Evolutionary conservation across 1,140 invertebrate genomes (phyloP).

Genomic region (Orius laevigatus): DNA sequence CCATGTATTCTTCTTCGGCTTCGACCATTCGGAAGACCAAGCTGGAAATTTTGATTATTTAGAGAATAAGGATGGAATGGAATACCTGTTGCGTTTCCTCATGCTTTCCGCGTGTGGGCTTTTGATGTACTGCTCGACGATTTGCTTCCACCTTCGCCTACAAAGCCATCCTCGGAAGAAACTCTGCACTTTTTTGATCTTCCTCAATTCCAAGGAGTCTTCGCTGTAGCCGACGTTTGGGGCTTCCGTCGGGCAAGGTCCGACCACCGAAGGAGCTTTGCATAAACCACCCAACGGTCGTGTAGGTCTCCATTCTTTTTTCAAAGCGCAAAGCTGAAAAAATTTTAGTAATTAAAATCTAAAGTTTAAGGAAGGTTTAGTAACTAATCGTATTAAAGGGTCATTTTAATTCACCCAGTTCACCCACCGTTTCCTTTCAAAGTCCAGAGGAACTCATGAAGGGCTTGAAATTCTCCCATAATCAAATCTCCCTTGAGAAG

Average conservation of each 20-base stretch:
- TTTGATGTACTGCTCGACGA: constrained; percentile 88
- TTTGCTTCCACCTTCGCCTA: constrained; percentile 85
- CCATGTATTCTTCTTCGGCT: constrained; percentile 79
- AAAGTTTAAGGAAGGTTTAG: not conserved
- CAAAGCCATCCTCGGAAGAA: constrained; percentile 90
- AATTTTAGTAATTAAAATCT: not conserved
- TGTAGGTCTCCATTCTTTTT: constrained; percentile 52
- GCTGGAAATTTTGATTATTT: constrained; percentile 29
- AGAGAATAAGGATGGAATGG: not conserved
- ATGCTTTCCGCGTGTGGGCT: constrained; percentile 89
- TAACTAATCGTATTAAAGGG: not conserved
- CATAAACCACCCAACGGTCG: constrained; percentile 25
- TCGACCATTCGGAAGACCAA: constrained; percentile 87
- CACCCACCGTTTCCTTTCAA: not conserved
- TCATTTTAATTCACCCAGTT: not conserved
- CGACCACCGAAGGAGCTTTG: constrained; percentile 24
- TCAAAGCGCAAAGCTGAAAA: constrained; percentile 59
- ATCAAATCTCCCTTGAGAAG: too few relatives aligned
- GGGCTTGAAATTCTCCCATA: too few relatives aligned
- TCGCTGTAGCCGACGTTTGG: constrained; percentile 24
- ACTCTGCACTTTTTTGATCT: constrained; percentile 91
- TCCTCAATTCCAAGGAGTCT: constrained; percentile 55
- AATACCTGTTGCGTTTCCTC: constrained; percentile 76
- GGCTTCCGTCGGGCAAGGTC: not conserved
- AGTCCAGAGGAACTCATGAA: not conserved